These are phyloP conservation scores for Silurus meridionalis DNA, from an alignment of 2,113 vertebrate genomes.

Conservation along the genomic window DNA sequence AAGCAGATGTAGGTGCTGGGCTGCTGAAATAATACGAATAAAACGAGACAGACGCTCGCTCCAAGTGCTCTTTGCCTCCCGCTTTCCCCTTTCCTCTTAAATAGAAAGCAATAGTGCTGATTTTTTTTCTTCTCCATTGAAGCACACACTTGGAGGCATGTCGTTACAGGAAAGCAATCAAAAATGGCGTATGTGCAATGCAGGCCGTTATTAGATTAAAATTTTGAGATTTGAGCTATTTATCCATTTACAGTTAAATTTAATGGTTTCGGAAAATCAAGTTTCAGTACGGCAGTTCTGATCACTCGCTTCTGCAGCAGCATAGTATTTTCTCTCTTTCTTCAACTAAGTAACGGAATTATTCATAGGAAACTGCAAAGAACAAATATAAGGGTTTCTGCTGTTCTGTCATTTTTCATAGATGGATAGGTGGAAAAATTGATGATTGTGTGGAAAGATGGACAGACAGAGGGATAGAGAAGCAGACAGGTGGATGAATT, in stretches of 20 bases:
- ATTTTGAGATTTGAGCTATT: neutral
- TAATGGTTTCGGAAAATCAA: neutral
- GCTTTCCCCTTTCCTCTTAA: neutral
- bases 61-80: neutral
- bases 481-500: neutral
- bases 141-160: neutral
- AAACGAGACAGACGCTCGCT: neutral
- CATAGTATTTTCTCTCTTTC: neutral
- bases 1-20: too few relatives aligned
- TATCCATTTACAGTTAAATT: neutral
- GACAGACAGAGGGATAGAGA: neutral
- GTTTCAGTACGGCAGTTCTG: neutral
- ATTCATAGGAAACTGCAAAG: neutral
- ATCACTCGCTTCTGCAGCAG: neutral
- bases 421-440: neutral
- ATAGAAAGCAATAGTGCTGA: neutral
- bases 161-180: neutral
- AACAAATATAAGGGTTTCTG: neutral
- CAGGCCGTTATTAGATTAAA: neutral
- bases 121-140: neutral
- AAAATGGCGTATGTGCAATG: neutral
- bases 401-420: neutral
- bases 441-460: too few relatives aligned
- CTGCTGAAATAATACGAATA: neutral
- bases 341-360: neutral